phyloP scores from a whole-genome alignment of 2,888 invertebrate species.

The Galeruca laticollis region DNA sequence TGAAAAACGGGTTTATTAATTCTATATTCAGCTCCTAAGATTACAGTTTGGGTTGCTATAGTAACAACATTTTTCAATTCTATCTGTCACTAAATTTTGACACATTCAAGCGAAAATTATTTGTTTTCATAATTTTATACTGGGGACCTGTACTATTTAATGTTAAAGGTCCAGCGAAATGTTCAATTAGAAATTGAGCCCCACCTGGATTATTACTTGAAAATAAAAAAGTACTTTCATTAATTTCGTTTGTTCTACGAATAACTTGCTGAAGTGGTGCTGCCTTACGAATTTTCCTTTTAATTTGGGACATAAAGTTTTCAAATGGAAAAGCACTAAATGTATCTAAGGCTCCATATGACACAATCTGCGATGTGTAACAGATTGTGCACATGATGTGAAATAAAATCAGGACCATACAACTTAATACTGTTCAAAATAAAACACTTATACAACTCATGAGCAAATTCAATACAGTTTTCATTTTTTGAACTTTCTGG shows the following conservation, averaged over 20 bases:
- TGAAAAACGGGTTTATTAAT: background rate
- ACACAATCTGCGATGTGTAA: constrained; percentile 36
- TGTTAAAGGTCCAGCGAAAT: constrained; percentile 9
- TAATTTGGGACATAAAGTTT: constrained; percentile 22
- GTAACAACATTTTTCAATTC: constrained; percentile 18
- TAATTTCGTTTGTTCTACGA: constrained; percentile 1
- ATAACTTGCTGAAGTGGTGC: constrained; percentile 19
- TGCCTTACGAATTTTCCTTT: constrained; percentile 13
- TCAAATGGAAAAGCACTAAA: constrained; percentile 32
- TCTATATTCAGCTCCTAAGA: constrained; percentile 12
- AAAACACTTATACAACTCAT: constrained; percentile 36
- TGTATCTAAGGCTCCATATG: constrained; percentile 41
- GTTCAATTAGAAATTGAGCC: constrained; percentile 13
- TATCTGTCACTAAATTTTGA: constrained; percentile 19
- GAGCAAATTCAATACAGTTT: constrained; percentile 29
- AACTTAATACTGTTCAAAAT: constrained; percentile 28
- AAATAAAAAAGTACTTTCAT: background rate
- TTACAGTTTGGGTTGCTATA: constrained; percentile 4
- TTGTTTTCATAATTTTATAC: constrained; percentile 19
- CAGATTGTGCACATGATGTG: constrained; percentile 32
- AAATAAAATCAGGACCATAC: constrained; percentile 13
- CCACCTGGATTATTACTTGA: background rate
- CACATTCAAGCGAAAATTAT: constrained; percentile 10
- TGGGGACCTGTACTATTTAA: constrained; percentile 9
- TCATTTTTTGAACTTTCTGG: constrained; percentile 16